A percentile compares a stretch with the other conserved stretches of the same genome.
These are phyloP conservation scores for Hyperoplus lanceolatus DNA, from an alignment of 2,797 vertebrate species.

Conservation along the genomic window DNA sequence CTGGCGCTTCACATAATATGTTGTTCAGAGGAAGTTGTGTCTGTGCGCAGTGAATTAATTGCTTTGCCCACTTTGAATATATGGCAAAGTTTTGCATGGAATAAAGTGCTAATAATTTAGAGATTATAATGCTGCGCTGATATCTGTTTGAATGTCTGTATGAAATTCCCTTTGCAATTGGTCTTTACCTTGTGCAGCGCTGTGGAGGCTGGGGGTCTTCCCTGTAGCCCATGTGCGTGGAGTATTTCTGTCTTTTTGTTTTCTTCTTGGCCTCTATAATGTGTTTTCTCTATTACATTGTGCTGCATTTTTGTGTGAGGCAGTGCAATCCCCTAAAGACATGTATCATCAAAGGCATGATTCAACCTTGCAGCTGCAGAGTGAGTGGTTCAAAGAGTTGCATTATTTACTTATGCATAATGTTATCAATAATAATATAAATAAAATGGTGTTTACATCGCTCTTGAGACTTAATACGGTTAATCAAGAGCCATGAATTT, in stretches of 20 bases:
- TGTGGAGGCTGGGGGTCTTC: slow-evolving; percentile 4
- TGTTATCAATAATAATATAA: slow-evolving; percentile 43
- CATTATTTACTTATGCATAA: slow-evolving; percentile 41
- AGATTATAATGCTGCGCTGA: background rate
- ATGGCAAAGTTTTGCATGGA: slow-evolving; percentile 24
- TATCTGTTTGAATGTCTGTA: slow-evolving; percentile 43
- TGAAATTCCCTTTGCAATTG: slow-evolving; percentile 15
- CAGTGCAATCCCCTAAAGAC: slow-evolving; percentile 45
- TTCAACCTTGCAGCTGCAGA: slow-evolving; percentile 36
- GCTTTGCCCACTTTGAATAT: slow-evolving; percentile 63
- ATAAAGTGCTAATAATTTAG: slow-evolving; percentile 31
- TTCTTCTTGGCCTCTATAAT: slow-evolving; percentile 10
- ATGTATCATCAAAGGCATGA: slow-evolving; percentile 36
- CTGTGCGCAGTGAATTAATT: slow-evolving; percentile 50
- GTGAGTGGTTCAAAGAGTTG: slow-evolving; percentile 40
- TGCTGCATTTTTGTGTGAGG: slow-evolving; percentile 35
- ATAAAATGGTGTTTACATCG: slow-evolving; percentile 53
- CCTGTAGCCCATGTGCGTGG: slow-evolving; percentile 10
- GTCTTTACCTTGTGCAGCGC: slow-evolving; percentile 8
- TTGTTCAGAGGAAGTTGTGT: slow-evolving; percentile 62
- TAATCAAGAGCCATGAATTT: slow-evolving; percentile 46
- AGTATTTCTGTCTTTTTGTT: slow-evolving; percentile 32
- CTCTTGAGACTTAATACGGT: slow-evolving; percentile 33
- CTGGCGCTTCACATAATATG: slow-evolving; percentile 60
- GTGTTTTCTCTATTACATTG: slow-evolving; percentile 16